Evolutionary conservation across 2,797 vertebrate species (phyloP).

Genomic region (Fistularia tabacaria): DNA sequence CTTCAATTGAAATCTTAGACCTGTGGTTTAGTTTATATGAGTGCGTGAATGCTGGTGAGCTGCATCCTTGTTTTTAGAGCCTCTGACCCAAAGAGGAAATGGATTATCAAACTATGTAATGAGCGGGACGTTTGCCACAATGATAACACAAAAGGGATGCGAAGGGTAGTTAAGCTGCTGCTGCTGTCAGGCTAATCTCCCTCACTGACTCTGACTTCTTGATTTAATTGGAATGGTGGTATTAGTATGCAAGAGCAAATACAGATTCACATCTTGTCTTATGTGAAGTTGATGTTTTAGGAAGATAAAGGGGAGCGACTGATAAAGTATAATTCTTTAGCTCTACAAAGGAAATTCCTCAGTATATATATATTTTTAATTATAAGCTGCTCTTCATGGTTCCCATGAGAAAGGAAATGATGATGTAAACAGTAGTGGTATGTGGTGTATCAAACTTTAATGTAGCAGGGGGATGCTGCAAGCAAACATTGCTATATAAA

Average conservation of each 20-base stretch:
- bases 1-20: not conserved
- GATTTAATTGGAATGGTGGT: no score
- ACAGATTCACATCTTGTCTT: not conserved
- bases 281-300: not conserved
- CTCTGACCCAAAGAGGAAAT: constrained; percentile 43
- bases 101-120: constrained; percentile 7
- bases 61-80: constrained; percentile 18
- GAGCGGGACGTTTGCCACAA: not conserved
- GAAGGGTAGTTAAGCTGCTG: not conserved
- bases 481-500: constrained; percentile 1
- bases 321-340: constrained; percentile 4
- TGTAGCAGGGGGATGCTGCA: constrained; percentile 3
- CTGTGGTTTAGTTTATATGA: not conserved
- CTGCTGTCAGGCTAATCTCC: not conserved
- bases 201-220: no score
- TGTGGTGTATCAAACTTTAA: constrained; percentile 30
- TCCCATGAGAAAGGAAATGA: constrained; percentile 67
- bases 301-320: not conserved
- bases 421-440: constrained; percentile 56
- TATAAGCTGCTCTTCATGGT: constrained; percentile 38
- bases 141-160: not conserved
- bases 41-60: not conserved
- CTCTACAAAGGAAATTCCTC: constrained; percentile 24
- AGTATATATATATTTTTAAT: constrained; percentile 13
- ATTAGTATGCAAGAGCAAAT: not conserved